Evolutionary conservation across 2,797 vertebrate species (phyloP), one percentile per base, ranked within the genome.

Genomic region (Dendrocincla tyrannina): DNA sequence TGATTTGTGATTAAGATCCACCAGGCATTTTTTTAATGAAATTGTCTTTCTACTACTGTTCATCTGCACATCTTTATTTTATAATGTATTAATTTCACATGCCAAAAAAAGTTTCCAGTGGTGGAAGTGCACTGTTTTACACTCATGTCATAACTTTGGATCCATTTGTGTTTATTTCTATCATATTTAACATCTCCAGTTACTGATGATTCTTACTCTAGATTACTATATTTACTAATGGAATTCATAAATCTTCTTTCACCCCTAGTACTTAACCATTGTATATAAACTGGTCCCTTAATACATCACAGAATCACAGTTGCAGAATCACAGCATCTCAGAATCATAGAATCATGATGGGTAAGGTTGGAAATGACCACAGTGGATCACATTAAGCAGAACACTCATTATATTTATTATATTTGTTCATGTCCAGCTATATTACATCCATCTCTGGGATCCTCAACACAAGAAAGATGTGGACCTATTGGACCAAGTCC

Each of bases 11-110:
- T 9, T 58, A 72, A n/a, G 10, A 64, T 7, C 46, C 3, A 13
- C 0, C 0, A 27, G 10, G 1, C 5, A 18, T 11, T 74, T 47
- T 64, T 59, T 46, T 8, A 35, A 69, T 32, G 5, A 53, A 53
- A 60, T 59, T 56, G 3, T 47, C 17, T 69, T 86, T 64, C 35
- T 44, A 15, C 14, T 60, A 28, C 28, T 82, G 5, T 20, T 56
- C 4, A 10, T 32, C 2, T 30, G 4, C 60, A 39, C 28, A 60
- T 76, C 47, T 42, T 72, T 75, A 27, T 58, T 87, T 89, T 79
- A 50, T 42, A n/a, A 42, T 1, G 0, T 70, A 56, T 63, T 70
- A 50, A 18, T 42, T 81, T 91, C 27, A 14, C 11, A 15, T 62
- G 10, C 20, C 42, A 68, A 62, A 64, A 56, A 78, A 64, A 27